Base-by-base conservation (phyloP, 2,888 invertebrate species). In the Callyntrura sp. region DNA sequence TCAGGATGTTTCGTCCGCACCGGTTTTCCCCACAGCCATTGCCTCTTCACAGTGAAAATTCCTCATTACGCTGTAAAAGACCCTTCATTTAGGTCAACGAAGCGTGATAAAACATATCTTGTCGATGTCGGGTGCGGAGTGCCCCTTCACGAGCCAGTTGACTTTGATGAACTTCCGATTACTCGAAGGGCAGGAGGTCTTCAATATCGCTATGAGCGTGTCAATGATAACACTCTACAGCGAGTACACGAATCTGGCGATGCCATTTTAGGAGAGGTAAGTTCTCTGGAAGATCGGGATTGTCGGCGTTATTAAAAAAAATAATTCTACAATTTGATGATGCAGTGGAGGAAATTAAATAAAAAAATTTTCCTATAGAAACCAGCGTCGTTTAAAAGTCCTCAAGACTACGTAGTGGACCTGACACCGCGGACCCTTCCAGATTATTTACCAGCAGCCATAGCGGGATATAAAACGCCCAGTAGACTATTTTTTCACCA, bases 111-210 rank as follows among this genome's bases (percentile, higher is more conserved):
- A 76, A 65, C 35, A 14, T 91, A 85, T 25, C 6, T 92, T 0
- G 65, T 92, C 14, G 92, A 92, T 84, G 91, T 89, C 2, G 92
- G 92, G 2, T 81, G 88, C 51, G 92, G 92, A 17, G 17, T 92
- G 25, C 92, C 92, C 9, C 28, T 92, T 2, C 73, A 86, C 60
- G 91, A 91, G 48, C 92, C 92, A 1, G 60, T 92, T 51, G 65
- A 51, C 28, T 11, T 91, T 0, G 86, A 87, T 11, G 70, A 51
- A 17, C 73, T 83, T 60, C 92, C 91, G 0, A 85, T 62, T 28
- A 8, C 28, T 14, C 51, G 81, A 28, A 57, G 70, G 11, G 92
- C 90, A 9, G 92, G 88, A 17, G 92, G 92, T 4, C 76, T 90
- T 0, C 35, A 79, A 17, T 92, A 48, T 62, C 35, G 89, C 0